Evolutionary conservation across 2,888 invertebrate species (phyloP), one percentile per base, ranked within the genome.

Genomic region (Actias luna): DNA sequence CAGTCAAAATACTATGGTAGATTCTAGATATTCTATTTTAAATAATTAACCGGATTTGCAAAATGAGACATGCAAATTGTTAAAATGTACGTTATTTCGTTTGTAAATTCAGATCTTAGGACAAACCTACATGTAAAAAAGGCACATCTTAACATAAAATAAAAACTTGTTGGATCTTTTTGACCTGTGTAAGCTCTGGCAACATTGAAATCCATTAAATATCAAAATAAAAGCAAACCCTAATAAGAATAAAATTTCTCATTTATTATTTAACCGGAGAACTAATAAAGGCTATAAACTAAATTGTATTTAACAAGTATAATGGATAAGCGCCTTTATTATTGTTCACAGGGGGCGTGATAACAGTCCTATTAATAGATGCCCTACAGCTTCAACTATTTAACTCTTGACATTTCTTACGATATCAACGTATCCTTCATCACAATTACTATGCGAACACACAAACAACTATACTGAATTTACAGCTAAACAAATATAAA

Each of bases 311-410:
- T 8, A 55, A 29, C 29, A 55, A 29, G 55, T 29, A 8, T 55
- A 16, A 55, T 7, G 2, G 55, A n/a, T 25, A 57, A 42, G n/a
- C n/a, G 57, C 31, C 29, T 58, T 68, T 71, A 69, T 72, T 72
- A 62, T 67, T 65, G 68, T 64, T 73, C 71, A 64, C 71, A 69
- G 79, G 79, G 78, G 79, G 77, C 68, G 59, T 25, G 76, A 78
- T 77, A 76, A 71, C 58, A 62, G 63, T 64, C 60, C 65, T 67
- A 70, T 70, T 75, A 74, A 75, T 75, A 74, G 66, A 68, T 69
- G 66, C 70, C 75, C 71, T 71, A 71, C 71, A 67, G 62, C 65
- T 59, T 63, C 62, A 60, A 25, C 57, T 27, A 50, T 69, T 72
- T 74, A 69, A 75, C 75, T 73, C 35, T 29, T 65, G 55, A 55